A percentile compares a stretch with the other conserved stretches of the same genome.
Conservation (phyloP, 2,888 invertebrate species). For the Halictus ligatus region DNA sequence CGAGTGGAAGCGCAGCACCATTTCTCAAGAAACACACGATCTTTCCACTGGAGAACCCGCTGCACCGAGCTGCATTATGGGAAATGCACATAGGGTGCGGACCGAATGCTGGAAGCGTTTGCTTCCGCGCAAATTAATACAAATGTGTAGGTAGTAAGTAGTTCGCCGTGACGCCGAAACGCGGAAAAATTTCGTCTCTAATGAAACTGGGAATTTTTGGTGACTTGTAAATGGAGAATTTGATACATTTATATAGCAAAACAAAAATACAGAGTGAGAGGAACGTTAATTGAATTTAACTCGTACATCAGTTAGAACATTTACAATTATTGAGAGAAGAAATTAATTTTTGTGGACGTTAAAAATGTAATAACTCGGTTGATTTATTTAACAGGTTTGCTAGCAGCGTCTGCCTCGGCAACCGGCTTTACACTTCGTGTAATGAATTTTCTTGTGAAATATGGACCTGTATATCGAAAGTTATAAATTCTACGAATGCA, state of each 20-base stretch:
- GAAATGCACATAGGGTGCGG: not conserved
- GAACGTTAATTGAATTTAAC: too few species aligned
- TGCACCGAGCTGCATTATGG: not conserved
- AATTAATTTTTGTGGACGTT: not conserved
- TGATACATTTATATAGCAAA: not conserved
- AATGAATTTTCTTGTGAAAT: not conserved
- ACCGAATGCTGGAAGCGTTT: not conserved
- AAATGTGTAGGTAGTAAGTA: not conserved
- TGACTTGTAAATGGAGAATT: not conserved
- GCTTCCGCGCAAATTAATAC: not conserved
- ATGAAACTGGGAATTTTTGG: not conserved
- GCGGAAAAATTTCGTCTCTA: not conserved
- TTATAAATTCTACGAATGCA: too few species aligned
- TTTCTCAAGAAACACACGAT: not conserved
- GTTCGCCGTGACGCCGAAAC: too few species aligned
- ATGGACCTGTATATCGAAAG: too few species aligned
- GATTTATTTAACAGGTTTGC: not conserved
- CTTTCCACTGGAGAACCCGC: not conserved
- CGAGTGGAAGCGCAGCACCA: not conserved
- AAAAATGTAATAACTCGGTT: not conserved
- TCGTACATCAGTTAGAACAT: too few species aligned
- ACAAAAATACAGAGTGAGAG: too few species aligned
- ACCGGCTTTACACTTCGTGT: not conserved
- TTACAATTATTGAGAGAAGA: not conserved
- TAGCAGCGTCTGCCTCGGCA: not conserved